Evolutionary conservation across 2,888 invertebrate species (phyloP), one percentile per base, ranked within the genome.

Genomic region (Exephanes ischioxanthus): DNA sequence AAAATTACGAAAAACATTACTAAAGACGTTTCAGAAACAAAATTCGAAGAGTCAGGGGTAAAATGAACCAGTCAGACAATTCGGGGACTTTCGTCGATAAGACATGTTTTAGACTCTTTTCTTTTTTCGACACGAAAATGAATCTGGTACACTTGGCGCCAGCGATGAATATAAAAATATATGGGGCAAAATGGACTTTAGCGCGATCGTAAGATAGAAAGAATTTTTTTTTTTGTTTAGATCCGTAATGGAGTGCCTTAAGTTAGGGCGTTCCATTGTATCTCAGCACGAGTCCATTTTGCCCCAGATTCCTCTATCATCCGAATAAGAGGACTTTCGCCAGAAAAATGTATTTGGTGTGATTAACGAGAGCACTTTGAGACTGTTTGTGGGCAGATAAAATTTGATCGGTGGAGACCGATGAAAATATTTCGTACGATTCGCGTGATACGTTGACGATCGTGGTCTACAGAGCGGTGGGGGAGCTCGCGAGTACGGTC

Each of bases 401-500:
- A 37, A 72, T 41, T 41, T 26, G 14, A 37, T 72, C 53, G 53
- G 26, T 72, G 1, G 3, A 22, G 22, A 3, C 41, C 16, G 22
- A 33, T 55, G 55, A 55, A 55, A 72, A 72, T 58, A 41, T 5
- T 61, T 55, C 19, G 22, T 9, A 22, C 3, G 9, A 55, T 55
- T 9, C 55, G 55, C 11, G 19, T 19, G 7, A 71, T 19, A 72
- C n/a, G 2, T 22, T 63, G 3, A n/a, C 7, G n/a, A 16, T 75
- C 61, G 73, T 30, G 30, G 26, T 30, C 30, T 58, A 45, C 61
- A 48, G 30, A 61, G 22, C 73, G 61, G 26, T 22, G 76, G 71
- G 71, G 67, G 81, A 77, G 72, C 76, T 80, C 80, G 79, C 14
- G 63, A 79, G 75, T 75, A 85, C 78, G 83, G 67, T 71, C 55